phyloP scores from a whole-genome alignment of 2,888 invertebrate genomes.

The Drosophila greeni region DNA sequence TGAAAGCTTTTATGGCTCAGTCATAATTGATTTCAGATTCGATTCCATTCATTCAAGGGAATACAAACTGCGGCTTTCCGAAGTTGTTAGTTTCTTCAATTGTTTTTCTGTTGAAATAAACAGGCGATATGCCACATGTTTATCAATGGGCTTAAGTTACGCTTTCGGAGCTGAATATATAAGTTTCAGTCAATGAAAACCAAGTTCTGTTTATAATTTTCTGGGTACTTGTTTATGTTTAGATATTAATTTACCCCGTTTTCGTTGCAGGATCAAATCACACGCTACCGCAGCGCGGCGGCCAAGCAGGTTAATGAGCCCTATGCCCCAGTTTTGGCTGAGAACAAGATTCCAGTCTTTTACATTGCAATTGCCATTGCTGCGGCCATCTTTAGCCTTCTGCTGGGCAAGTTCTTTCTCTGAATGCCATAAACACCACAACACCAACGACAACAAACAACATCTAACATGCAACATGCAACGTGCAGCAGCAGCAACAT shows the following conservation, averaged over 20 bases:
- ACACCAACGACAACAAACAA: slow-evolving; percentile 20
- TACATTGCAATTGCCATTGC: slow-evolving; percentile 84
- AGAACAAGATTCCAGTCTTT: slow-evolving; percentile 82
- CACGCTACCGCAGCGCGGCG: slow-evolving; percentile 81
- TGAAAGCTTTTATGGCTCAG: no score
- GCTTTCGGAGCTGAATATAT: no score
- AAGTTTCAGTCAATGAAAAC: background rate
- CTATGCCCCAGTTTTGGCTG: slow-evolving; percentile 82
- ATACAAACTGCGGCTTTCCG: background rate
- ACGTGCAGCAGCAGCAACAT: slow-evolving; percentile 30
- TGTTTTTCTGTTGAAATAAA: background rate
- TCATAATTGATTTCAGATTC: no score
- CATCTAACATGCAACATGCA: slow-evolving; percentile 24
- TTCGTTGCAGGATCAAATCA: slow-evolving; percentile 82
- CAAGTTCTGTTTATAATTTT: background rate
- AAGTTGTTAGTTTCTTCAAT: background rate
- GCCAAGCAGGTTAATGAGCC: slow-evolving; percentile 77
- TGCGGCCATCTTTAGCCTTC: slow-evolving; percentile 86
- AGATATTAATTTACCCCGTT: background rate
- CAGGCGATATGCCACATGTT: background rate
- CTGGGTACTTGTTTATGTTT: background rate
- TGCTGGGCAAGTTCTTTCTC: slow-evolving; percentile 90
- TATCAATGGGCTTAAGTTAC: background rate
- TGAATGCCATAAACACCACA: slow-evolving; percentile 80
- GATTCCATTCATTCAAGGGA: no score